These are phyloP conservation scores for Apodemus agrarius DNA, from an alignment of 2,797 vertebrate species.

Conservation along the genomic window DNA sequence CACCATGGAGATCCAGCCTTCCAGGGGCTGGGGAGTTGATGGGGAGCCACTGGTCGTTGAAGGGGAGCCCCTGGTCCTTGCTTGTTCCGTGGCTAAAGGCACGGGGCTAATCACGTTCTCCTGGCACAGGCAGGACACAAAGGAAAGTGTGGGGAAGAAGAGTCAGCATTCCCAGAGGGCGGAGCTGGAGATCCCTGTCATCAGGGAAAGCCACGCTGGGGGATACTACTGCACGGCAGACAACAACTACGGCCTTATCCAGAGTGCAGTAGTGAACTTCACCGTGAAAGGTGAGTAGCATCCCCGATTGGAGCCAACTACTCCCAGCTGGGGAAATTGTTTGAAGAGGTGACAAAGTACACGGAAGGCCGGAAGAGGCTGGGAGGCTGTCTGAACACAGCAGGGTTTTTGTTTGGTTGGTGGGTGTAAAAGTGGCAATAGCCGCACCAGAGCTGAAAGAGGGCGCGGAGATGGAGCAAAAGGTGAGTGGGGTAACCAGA, in stretches of 20 bases:
- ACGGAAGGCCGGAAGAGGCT: not conserved
- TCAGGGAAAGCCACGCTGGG: not conserved
- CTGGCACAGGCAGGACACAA: constrained; percentile 51
- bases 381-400: not conserved
- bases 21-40: not conserved
- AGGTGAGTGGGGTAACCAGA: not conserved
- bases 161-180: not conserved
- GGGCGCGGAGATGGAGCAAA: not conserved
- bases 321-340: not conserved
- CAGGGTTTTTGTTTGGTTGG: not conserved
- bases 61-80: constrained; percentile 52
- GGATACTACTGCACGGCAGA: constrained; percentile 47
- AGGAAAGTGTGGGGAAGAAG: not conserved
- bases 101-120: constrained; percentile 65
- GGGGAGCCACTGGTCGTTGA: constrained; percentile 57
- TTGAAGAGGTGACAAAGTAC: not conserved
- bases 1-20: constrained; percentile 31
- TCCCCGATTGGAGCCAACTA: rapidly evolving
- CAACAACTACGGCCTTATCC: not conserved
- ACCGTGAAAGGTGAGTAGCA: constrained; percentile 53
- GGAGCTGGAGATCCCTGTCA: not conserved
- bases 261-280: not conserved
- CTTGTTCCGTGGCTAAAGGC: constrained; percentile 55
- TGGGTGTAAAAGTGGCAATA: not conserved
- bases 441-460: not conserved